Evolutionary conservation across 2,888 invertebrate species (phyloP), one percentile per base, ranked within the genome.

Genomic region (Cerastis leucographa): DNA sequence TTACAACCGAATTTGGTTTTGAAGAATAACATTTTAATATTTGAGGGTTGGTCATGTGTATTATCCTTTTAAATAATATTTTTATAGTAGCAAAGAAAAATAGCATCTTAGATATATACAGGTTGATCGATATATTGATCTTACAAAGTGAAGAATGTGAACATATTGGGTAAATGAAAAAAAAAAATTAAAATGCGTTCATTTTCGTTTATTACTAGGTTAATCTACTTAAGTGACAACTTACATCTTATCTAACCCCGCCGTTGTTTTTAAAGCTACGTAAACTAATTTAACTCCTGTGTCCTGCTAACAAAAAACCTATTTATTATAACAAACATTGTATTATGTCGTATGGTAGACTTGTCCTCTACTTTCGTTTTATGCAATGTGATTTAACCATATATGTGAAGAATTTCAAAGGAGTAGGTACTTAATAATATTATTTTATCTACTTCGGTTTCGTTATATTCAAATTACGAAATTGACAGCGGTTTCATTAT

Each of bases 11-110:
- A 76, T 69, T 78, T 59, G 51, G 46, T 76, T 80, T 64, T 62
- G 51, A 85, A 59, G 44, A 65, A 84, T 68, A 75, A 51, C 66
- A 69, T 76, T 70, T 75, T 75, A 75, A 64, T 46, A 9, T 56
- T n/a, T n/a, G 80, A 62, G 25, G 51, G 62, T 62, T 71, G 56
- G 14, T 25, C 17, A 59, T 40, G 35, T 67, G 14, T 76, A 69
- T 44, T 22, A 35, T 44, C 42, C 14, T 49, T 22, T 73, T n/a
- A 56, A 70, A 56, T 71, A 42, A 65, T 82, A 51, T 66, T 83
- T 69, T 76, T 25, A 82, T 68, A 29, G 22, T 29, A 46, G 12
- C 68, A 65, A 81, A 12, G 25, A 61, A 51, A 51, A 54, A 54
- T 73, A 22, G 12, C 64, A 40, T 22, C 29, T 74, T 35, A 22